Evolutionary conservation across 2,797 vertebrate species (phyloP).

Genomic region (Halcyon smyrnensis): DNA sequence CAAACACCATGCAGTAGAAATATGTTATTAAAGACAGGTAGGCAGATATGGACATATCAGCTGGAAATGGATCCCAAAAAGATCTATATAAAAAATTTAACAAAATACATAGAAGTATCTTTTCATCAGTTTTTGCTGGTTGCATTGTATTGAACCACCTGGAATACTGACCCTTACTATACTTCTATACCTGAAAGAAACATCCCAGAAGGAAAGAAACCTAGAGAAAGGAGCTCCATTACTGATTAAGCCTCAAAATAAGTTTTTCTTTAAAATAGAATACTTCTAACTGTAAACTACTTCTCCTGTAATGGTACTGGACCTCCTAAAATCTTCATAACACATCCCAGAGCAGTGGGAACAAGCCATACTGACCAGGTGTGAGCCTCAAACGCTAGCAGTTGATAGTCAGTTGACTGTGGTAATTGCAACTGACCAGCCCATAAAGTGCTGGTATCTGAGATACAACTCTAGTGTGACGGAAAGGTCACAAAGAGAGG

Average conservation of each 20-base stretch:
- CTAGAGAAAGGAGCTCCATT: neutral
- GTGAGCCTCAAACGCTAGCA: neutral
- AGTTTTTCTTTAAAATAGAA: neutral
- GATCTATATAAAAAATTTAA: neutral
- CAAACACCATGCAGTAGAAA: neutral
- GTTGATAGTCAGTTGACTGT: neutral
- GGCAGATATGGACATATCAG: neutral
- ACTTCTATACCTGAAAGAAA: neutral
- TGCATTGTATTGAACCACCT: neutral
- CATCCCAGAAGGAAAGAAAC: neutral
- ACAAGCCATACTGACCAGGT: neutral
- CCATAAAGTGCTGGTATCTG: neutral
- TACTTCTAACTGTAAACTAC: neutral
- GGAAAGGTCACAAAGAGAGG: neutral
- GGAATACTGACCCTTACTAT: neutral
- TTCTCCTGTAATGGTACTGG: neutral
- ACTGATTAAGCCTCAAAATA: neutral
- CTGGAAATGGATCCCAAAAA: neutral
- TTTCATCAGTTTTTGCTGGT: neutral
- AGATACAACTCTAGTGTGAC: neutral
- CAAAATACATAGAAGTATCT: neutral
- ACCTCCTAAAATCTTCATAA: neutral
- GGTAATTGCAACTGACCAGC: neutral
- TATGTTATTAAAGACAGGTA: neutral
- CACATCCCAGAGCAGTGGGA: neutral